Evolutionary conservation across 23 tunicate genomes (phyloP).

Genomic region (Halocynthia aurantium): DNA sequence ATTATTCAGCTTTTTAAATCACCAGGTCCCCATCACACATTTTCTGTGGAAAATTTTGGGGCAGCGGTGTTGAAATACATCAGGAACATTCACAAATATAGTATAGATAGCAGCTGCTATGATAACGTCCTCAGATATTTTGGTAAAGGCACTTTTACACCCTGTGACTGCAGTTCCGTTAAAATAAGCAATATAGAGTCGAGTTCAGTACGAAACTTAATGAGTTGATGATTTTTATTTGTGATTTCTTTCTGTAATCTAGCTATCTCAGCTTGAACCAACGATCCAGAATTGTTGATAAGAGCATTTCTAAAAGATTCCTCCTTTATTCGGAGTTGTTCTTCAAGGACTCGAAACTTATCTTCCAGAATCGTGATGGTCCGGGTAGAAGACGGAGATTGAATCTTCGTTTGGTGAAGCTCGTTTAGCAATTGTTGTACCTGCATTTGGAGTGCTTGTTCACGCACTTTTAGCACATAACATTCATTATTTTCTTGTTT

Average conservation of each 20-base stretch:
- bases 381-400: slow-evolving; percentile 14
- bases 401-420: slow-evolving; percentile 1
- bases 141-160: slow-evolving; percentile 26
- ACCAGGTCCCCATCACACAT: too few relatives aligned
- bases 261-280: not conserved
- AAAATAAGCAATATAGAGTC: slow-evolving; percentile 48
- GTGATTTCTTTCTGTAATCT: slow-evolving; percentile 1
- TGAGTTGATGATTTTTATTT: slow-evolving; percentile 37
- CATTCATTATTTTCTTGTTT: not conserved
- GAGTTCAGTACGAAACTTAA: slow-evolving; percentile 63
- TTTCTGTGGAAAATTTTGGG: too few relatives aligned
- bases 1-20: too few relatives aligned
- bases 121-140: not conserved
- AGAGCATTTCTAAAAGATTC: not conserved
- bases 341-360: slow-evolving; percentile 14
- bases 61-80: too few relatives aligned
- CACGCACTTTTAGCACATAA: slow-evolving; percentile 7
- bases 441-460: slow-evolving; percentile 17
- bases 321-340: slow-evolving; percentile 4
- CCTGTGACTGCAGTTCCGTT: slow-evolving; percentile 34
- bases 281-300: not conserved
- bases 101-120: too few relatives aligned
- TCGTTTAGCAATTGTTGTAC: not conserved
- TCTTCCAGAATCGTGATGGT: slow-evolving; percentile 8
- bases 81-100: too few relatives aligned